Conservation (phyloP, 2,888 invertebrate genomes). For the Chrysomela aeneicollis region DNA sequence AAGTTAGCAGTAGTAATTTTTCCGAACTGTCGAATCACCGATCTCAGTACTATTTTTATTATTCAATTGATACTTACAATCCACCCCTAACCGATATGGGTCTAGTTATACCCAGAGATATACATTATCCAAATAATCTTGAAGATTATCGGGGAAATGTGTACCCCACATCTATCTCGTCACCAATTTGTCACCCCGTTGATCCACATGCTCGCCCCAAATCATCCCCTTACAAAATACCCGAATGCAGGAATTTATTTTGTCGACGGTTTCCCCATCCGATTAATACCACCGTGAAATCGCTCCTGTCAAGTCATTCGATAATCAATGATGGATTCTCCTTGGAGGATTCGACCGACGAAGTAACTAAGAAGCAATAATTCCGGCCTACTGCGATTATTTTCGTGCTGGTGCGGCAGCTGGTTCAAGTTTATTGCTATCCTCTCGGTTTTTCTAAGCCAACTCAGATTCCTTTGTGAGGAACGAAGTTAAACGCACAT, state of each 20-base stretch:
- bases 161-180: slow-evolving; percentile 26
- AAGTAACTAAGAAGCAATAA: slow-evolving; percentile 51
- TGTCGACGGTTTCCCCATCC: slow-evolving; percentile 23
- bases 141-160: background rate
- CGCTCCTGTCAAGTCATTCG: slow-evolving; percentile 39
- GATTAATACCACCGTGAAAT: slow-evolving; percentile 35
- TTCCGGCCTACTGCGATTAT: slow-evolving; percentile 50
- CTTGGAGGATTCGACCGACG: slow-evolving; percentile 33
- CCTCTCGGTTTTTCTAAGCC: slow-evolving; percentile 34
- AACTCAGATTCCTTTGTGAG: slow-evolving; percentile 27
- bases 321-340: slow-evolving; percentile 47
- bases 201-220: slow-evolving; percentile 33
- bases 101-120: too few relatives aligned
- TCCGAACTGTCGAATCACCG: too few relatives aligned
- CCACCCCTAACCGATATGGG: too few relatives aligned
- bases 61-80: too few relatives aligned
- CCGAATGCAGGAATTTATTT: slow-evolving; percentile 38
- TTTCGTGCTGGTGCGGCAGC: slow-evolving; percentile 46
- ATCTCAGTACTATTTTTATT: too few relatives aligned
- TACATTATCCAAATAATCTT: too few relatives aligned
- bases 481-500: slow-evolving; percentile 45
- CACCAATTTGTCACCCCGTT: slow-evolving; percentile 34
- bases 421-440: slow-evolving; percentile 51
- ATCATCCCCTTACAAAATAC: slow-evolving; percentile 37
- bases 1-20: too few relatives aligned